Percentiles rank a stretch among this genome's conserved stretches.
Conservation (phyloP, 2,888 invertebrate species). For the Cyrtodaria siliqua region DNA sequence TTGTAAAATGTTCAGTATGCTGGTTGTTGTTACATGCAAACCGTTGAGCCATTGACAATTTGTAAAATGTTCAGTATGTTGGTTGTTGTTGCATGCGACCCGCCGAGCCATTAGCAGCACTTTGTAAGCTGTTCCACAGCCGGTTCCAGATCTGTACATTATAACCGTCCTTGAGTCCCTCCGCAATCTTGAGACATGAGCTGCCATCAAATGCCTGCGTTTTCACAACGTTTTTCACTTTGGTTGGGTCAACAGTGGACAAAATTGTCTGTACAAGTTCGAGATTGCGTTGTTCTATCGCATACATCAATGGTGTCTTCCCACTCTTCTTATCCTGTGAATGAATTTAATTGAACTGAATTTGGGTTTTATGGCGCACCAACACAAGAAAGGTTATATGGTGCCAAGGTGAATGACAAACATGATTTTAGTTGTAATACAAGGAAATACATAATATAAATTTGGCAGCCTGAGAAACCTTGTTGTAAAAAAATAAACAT, state of each 20-base stretch:
- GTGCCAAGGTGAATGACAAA: too few species aligned
- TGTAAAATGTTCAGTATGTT: too few species aligned
- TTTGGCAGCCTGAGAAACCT: too few species aligned
- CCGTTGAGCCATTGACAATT: too few species aligned
- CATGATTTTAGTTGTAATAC: too few species aligned
- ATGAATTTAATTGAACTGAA: too few species aligned
- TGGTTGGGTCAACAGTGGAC: constrained; percentile 68
- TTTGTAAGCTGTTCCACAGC: constrained; percentile 68
- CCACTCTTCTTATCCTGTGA: constrained; percentile 80
- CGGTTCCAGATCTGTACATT: constrained; percentile 68
- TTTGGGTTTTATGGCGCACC: too few species aligned
- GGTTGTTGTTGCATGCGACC: constrained; percentile 2
- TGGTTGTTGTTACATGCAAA: too few species aligned
- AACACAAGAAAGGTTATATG: too few species aligned
- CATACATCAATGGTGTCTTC: constrained; percentile 81
- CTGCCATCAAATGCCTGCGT: constrained; percentile 78
- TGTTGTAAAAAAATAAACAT: too few species aligned
- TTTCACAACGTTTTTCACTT: constrained; percentile 71
- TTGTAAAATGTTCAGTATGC: too few species aligned
- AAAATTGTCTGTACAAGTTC: constrained; percentile 73
- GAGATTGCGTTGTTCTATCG: constrained; percentile 75
- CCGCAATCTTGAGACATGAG: constrained; percentile 75
- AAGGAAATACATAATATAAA: too few species aligned
- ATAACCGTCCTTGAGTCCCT: constrained; percentile 71
- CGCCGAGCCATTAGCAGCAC: constrained; percentile 37